A percentile compares a stretch with the other conserved stretches of the same genome.
phyloP scores from a whole-genome alignment of 1,140 invertebrate genomes.

The Diploscapter pachys region DNA sequence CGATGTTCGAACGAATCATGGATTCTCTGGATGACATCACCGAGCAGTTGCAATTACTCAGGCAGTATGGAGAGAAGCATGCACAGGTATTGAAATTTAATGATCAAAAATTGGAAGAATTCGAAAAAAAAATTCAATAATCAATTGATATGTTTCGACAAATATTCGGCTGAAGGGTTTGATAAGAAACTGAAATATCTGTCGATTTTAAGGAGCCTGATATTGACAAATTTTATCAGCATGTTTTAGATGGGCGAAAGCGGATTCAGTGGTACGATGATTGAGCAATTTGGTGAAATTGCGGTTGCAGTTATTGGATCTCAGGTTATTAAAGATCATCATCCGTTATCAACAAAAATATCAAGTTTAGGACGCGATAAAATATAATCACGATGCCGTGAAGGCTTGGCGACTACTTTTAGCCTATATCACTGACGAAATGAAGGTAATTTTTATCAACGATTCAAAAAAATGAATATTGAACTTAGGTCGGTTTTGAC shows the following conservation, averaged over 20 bases:
- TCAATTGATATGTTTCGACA: background rate
- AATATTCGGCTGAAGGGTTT: background rate
- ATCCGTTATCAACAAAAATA: background rate
- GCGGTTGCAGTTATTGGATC: conserved; percentile 36
- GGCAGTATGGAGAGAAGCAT: conserved; percentile 41
- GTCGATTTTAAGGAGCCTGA: background rate
- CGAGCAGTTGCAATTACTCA: conserved; percentile 11
- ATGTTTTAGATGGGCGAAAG: conserved; percentile 37
- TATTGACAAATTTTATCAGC: background rate
- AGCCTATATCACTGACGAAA: conserved; percentile 38
- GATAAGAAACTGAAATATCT: background rate
- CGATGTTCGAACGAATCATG: conserved; percentile 35
- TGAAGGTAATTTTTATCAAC: conserved; percentile 12
- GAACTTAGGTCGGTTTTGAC: conserved; percentile 4
- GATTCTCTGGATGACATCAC: conserved; percentile 32
- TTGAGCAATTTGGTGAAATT: conserved; percentile 40
- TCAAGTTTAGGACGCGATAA: conserved; percentile 31
- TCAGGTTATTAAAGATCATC: conserved; percentile 12
- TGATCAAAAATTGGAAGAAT: background rate
- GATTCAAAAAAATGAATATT: no score
- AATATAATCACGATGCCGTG: conserved; percentile 40
- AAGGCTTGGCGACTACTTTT: conserved; percentile 38
- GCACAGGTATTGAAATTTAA: conserved; percentile 28
- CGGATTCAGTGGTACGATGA: conserved; percentile 38
- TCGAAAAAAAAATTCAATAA: background rate